A percentile compares a stretch with the other conserved stretches of the same genome.
Conservation (phyloP, 2,797 vertebrate species). For the Novumbra hubbsi region DNA sequence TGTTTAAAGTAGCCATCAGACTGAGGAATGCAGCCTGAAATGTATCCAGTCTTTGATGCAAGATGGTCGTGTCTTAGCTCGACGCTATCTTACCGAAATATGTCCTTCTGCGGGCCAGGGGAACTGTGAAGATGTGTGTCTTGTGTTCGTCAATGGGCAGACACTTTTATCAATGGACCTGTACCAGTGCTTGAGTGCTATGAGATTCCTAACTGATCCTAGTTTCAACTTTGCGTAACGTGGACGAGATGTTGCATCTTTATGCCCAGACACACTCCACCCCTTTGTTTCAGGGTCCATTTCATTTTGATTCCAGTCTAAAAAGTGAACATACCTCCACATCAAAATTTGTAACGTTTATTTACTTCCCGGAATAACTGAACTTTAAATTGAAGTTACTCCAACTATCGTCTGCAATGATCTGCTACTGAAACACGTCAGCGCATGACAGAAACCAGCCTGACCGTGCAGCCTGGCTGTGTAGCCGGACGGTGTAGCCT, state of each 20-base stretch:
- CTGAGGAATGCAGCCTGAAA: slow-evolving; percentile 50
- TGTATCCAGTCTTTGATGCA: slow-evolving; percentile 49
- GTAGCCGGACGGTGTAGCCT: too few species aligned
- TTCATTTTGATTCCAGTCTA: too few species aligned
- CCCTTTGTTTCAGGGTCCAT: not conserved
- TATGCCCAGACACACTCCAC: slow-evolving; percentile 23
- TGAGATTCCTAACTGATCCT: slow-evolving; percentile 49
- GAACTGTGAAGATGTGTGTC: slow-evolving; percentile 43
- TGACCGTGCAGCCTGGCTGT: too few species aligned
- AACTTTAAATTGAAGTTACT: too few species aligned
- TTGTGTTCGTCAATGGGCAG: slow-evolving; percentile 44
- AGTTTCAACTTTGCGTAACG: slow-evolving; percentile 52
- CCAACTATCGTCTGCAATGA: too few species aligned
- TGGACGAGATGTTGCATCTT: slow-evolving; percentile 39
- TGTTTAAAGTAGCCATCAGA: slow-evolving; percentile 53
- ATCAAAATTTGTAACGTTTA: too few species aligned
- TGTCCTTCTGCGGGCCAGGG: slow-evolving; percentile 34
- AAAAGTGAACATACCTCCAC: too few species aligned
- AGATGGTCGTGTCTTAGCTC: slow-evolving; percentile 39
- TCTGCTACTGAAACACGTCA: too few species aligned
- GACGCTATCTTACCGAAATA: slow-evolving; percentile 41
- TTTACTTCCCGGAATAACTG: too few species aligned
- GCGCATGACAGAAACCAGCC: too few species aligned
- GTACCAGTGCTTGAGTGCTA: slow-evolving; percentile 43
- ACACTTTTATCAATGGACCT: slow-evolving; percentile 41